Base-by-base conservation (phyloP, 2,888 invertebrate species). In the Spicauda simplicius region DNA sequence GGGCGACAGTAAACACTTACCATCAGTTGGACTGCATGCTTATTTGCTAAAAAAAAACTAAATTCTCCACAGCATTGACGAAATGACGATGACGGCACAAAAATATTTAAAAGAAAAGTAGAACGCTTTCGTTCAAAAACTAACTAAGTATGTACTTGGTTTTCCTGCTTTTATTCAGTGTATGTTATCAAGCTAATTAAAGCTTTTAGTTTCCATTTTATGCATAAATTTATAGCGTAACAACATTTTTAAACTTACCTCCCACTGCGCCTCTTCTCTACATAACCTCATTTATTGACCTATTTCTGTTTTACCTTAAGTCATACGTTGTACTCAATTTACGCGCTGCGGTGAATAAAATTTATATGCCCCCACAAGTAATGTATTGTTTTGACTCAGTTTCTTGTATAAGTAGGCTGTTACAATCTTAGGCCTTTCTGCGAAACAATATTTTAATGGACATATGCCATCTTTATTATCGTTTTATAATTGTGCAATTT, bases 271-370 rank as follows among this genome's bases (percentile, higher is more conserved):
- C 61, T 67, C 66, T 66, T 66, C 61, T 54, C 61, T 56, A 67
- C 66, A 67, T 67, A 67, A 67, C 66, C 66, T 67, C 61, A 61
- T 67, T 67, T 61, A 67, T 67, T 67, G 66, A 67, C 66, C 66
- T 50, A 67, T 67, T 61, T 67, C 66, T 61, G 61, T 37, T 56
- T 60, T 67, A 67, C 66, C 66, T 67, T 67, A 67, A 67, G 66
- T 67, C 66, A 61, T 61, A 61, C 66, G 60, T 67, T 67, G 60
- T 61, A 61, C 61, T 61, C 67, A 67, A 66, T 61, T 67, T 50
- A 56, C 67, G 56, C 55, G 66, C 60, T 37, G 61, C 41, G 56
- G 61, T 61, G 67, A 60, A 67, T 67, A 61, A 52, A 67, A 56
- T 67, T 67, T 67, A 67, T 61, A 55, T 48, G 61, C 61, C 56